Evolutionary conservation across 2,797 vertebrate species (phyloP).

Genomic region (Xiphophorus birchmanni): DNA sequence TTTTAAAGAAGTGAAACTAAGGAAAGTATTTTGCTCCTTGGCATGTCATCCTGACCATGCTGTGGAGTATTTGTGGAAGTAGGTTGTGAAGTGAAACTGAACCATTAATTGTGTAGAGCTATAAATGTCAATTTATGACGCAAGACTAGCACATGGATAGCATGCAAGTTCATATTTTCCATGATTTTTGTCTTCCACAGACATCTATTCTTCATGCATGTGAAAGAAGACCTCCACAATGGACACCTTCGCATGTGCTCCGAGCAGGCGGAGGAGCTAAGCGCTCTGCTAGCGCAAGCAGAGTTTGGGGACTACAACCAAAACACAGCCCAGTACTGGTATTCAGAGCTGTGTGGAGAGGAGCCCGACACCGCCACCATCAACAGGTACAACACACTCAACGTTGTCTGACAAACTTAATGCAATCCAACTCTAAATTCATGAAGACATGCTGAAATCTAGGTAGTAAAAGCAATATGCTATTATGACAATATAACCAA

Average conservation of each 20-base stretch:
- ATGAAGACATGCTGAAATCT: neutral
- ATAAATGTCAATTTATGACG: neutral
- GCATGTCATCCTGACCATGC: neutral
- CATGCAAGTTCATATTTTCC: neutral
- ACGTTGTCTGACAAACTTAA: no score
- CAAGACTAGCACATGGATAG: neutral
- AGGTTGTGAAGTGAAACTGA: neutral
- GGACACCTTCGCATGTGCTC: conserved; percentile 92
- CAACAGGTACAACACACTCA: conserved; percentile 83
- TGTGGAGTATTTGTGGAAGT: neutral
- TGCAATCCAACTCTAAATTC: neutral
- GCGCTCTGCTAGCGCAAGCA: conserved; percentile 91
- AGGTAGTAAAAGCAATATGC: neutral
- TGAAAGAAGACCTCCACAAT: conserved; percentile 94
- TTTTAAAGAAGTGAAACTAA: neutral
- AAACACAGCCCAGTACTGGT: conserved; percentile 96
- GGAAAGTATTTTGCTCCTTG: neutral
- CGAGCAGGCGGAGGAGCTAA: conserved; percentile 92
- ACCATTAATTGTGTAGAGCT: neutral
- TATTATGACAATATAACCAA: neutral
- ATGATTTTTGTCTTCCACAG: conserved; percentile 65
- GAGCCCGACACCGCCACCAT: conserved; percentile 84
- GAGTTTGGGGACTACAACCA: conserved; percentile 98
- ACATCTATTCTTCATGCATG: conserved; percentile 94
- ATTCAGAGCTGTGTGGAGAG: conserved; percentile 89